These are phyloP conservation scores for Papilio aristodemus DNA, from an alignment of 1,140 invertebrate species.

Conservation along the genomic window DNA sequence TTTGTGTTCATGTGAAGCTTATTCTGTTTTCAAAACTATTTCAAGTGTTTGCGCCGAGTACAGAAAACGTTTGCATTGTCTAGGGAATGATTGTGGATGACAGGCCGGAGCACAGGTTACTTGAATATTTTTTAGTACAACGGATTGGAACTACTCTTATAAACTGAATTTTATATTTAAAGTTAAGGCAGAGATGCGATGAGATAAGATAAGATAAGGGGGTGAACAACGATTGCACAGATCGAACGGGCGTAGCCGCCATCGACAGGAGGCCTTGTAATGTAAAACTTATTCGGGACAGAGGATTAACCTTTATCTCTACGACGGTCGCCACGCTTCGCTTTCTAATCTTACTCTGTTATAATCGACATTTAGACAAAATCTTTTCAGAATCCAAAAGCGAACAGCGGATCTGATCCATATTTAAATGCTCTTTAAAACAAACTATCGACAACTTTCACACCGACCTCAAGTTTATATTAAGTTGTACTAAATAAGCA, in stretches of 20 bases:
- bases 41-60: background rate
- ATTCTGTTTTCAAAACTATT: background rate
- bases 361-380: background rate
- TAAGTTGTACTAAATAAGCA: too few species aligned
- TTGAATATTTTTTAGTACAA: background rate
- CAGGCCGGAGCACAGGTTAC: too few species aligned
- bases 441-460: too few species aligned
- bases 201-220: background rate
- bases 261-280: background rate
- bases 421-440: too few species aligned
- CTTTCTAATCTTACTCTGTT: background rate
- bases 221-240: background rate
- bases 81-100: too few species aligned
- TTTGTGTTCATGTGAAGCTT: background rate
- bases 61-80: too few species aligned
- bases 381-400: background rate
- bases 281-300: background rate
- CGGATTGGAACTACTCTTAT: background rate
- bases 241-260: background rate
- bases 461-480: too few species aligned
- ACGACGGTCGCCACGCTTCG: background rate
- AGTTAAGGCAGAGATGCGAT: background rate
- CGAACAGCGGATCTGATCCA: too few species aligned
- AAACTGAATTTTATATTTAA: background rate
- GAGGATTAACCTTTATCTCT: background rate